Base-by-base conservation (phyloP, 92 coral and sea anemone genomes). In the Palythoa grandiflora region DNA sequence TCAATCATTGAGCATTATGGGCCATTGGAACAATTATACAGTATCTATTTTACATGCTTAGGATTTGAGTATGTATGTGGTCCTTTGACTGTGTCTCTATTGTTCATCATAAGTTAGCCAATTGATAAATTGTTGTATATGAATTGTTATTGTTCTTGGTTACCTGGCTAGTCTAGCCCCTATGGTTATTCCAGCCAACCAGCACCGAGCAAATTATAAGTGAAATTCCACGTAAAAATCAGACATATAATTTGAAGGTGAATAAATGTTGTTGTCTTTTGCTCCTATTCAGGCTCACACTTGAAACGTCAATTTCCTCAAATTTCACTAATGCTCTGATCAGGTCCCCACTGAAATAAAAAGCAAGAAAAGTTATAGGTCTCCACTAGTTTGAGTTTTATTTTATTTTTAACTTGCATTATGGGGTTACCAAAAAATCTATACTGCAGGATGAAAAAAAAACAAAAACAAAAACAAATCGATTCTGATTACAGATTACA, bases 71-170 rank as follows among this genome's bases (percentile, higher is more conserved):
- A 77, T 77, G 47, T 13, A 77, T 77, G 68, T 77, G 81, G 81
- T 77, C 81, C 68, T 77, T 73, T 57, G 65, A 57, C 1, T 28
- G 21, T 53, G 81, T 77, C 66, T 77, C 81, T 52, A 77, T 53
- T 77, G 81, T 53, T 77, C 81, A 77, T 53, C 81, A 77, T 52
- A 77, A 77, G 66, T 75, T 51, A 77, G 81, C 81, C 81, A 77
- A 77, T 48, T 77, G 52, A 77, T 77, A 77, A 53, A 13, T 77
- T 77, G 81, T 77, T 77, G 66, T 77, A 77, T 77, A 77, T 77
- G 81, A 77, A 77, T 5, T 77, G 50, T 13, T 57, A 57, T 57
- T 57, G 65, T 57, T 57, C 65, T 57, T 14, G 65, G 65, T 57
- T 57, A 19, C 65, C 65, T 57, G 65, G 65, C 65, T 13, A 13